Percentiles rank a stretch among this genome's conserved stretches.
phyloP scores from a whole-genome alignment of 2,113 vertebrate genomes.

The Chaenocephalus aceratus region DNA sequence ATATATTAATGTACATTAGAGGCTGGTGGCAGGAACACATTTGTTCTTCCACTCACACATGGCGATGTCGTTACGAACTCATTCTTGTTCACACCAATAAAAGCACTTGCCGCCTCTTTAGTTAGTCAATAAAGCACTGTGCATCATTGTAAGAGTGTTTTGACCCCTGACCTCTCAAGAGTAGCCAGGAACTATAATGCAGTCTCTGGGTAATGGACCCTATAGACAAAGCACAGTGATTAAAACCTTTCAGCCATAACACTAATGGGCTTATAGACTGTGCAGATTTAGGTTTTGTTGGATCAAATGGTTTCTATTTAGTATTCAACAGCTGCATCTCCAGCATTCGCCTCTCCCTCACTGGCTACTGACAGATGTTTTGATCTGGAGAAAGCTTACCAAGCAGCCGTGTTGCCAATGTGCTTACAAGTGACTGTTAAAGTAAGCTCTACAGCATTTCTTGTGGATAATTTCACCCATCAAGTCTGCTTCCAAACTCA shows the following conservation, averaged over 20 bases:
- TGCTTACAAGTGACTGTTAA: constrained; percentile 52
- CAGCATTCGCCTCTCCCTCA: constrained; percentile 29
- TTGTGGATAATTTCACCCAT: constrained; percentile 48
- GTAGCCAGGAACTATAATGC: constrained; percentile 55
- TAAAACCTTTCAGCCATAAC: constrained; percentile 57
- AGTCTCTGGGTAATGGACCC: constrained; percentile 68
- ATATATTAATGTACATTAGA: constrained; percentile 18
- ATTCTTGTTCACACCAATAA: constrained; percentile 26
- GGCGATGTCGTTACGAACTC: neutral
- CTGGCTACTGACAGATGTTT: constrained; percentile 41
- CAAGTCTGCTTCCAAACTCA: constrained; percentile 26
- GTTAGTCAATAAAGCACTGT: constrained; percentile 46
- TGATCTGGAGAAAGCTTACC: constrained; percentile 58
- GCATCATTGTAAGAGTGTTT: constrained; percentile 46
- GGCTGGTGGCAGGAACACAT: constrained; percentile 8
- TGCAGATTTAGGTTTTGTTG: constrained; percentile 59
- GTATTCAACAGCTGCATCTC: constrained; percentile 54
- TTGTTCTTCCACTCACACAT: neutral
- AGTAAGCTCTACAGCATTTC: constrained; percentile 37
- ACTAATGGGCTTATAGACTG: constrained; percentile 66
- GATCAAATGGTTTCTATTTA: constrained; percentile 57
- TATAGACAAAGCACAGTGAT: constrained; percentile 62
- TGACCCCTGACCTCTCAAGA: constrained; percentile 61
- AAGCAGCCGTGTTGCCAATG: constrained; percentile 50
- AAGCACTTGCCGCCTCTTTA: constrained; percentile 44